phyloP scores from a whole-genome alignment of 2,797 vertebrate genomes.

The Bovichtus variegatus region DNA sequence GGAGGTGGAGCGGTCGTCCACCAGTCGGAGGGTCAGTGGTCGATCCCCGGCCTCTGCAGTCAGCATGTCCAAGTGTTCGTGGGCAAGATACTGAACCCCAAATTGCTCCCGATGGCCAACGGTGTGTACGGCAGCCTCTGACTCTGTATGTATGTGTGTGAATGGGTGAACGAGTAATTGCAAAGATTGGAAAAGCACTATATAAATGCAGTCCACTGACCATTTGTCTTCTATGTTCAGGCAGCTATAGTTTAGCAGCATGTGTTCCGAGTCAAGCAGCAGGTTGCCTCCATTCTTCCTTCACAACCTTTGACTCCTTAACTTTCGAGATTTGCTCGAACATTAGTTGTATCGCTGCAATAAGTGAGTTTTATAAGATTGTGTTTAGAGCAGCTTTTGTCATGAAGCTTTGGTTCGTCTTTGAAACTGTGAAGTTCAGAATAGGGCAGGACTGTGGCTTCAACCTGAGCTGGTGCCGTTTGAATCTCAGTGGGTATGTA shows the following conservation, averaged over 20 bases:
- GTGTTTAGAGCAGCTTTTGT: constrained; percentile 19
- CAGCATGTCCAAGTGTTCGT: too few species aligned
- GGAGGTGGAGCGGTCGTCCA: too few species aligned
- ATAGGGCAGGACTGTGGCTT: not conserved
- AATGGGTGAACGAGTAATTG: too few species aligned
- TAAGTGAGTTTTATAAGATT: not conserved
- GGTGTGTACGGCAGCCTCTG: too few species aligned
- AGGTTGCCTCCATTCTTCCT: not conserved
- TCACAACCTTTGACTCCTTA: not conserved
- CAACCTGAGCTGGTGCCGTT: constrained; percentile 35
- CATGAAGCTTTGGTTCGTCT: constrained; percentile 10
- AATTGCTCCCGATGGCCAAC: too few species aligned
- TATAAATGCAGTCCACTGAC: too few species aligned
- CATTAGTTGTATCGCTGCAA: not conserved
- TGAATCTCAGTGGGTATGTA: constrained; percentile 17
- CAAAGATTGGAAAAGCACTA: too few species aligned
- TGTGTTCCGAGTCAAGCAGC: not conserved
- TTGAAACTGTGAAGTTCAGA: constrained; percentile 16
- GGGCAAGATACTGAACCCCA: too few species aligned
- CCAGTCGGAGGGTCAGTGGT: too few species aligned
- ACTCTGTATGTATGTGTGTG: too few species aligned
- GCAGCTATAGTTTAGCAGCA: constrained; percentile 3
- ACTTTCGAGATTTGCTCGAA: not conserved
- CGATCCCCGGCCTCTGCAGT: too few species aligned
- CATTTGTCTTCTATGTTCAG: not conserved